Conservation (phyloP, 2,888 invertebrate species). For the Dasypogon diadema region DNA sequence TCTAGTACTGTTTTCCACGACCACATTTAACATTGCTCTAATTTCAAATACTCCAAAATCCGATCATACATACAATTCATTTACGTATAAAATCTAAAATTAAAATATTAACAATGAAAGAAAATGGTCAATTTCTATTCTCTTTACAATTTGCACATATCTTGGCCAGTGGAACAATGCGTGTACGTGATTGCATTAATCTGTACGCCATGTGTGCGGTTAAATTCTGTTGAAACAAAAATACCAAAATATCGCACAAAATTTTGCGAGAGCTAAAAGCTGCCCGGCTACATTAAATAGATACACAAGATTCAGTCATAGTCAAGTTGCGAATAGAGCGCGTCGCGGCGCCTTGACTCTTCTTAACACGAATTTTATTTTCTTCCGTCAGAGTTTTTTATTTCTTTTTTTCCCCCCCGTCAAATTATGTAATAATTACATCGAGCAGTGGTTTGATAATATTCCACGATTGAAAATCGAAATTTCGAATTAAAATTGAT, state of each 20-base stretch:
- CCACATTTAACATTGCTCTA: too few relatives aligned
- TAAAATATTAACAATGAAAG: constrained; percentile 44
- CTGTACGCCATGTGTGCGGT: constrained; percentile 22
- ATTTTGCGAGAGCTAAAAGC: constrained; percentile 31
- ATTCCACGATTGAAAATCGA: constrained; percentile 22
- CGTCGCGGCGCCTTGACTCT: constrained; percentile 22
- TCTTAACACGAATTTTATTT: background rate
- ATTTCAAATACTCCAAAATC: too few relatives aligned
- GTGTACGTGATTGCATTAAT: constrained; percentile 36
- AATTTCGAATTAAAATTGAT: constrained; percentile 1
- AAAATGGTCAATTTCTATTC: background rate
- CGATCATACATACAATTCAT: too few relatives aligned
- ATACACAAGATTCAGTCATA: constrained; percentile 24
- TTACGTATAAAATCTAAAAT: constrained; percentile 26
- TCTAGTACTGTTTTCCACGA: too few relatives aligned
- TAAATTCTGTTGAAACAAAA: constrained; percentile 8
- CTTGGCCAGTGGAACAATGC: constrained; percentile 43
- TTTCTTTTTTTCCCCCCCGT: background rate
- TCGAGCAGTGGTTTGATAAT: constrained; percentile 6
- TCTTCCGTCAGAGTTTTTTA: constrained; percentile 3
- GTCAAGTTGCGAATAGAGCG: constrained; percentile 30
- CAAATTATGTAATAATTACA: constrained; percentile 20
- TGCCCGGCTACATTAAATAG: background rate
- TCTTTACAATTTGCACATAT: constrained; percentile 25
- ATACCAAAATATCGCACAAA: constrained; percentile 45